Conservation (phyloP, 2,888 invertebrate genomes). For the Pseudococcus viburni region DNA sequence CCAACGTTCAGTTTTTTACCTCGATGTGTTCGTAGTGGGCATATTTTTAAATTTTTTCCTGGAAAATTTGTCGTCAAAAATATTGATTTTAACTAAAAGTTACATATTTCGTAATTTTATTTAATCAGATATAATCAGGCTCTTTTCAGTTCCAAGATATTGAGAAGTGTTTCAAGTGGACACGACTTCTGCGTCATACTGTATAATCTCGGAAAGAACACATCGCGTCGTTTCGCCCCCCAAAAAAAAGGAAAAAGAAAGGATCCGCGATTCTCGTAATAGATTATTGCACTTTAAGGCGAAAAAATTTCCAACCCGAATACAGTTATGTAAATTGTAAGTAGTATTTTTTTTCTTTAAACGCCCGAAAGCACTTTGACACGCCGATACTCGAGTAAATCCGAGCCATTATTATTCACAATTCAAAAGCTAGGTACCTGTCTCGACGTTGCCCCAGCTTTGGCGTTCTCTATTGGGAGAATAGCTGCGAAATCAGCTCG, state of each 20-base stretch:
- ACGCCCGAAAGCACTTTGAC: neutral
- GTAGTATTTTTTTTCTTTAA: neutral
- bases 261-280: neutral
- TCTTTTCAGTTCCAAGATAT: too few relatives aligned
- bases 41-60: too few relatives aligned
- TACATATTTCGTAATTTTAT: too few relatives aligned
- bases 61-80: too few relatives aligned
- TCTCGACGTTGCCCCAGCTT: neutral
- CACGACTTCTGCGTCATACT: too few relatives aligned
- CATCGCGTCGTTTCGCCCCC: neutral
- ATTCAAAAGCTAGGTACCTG: neutral
- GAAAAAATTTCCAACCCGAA: neutral
- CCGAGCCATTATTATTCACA: neutral
- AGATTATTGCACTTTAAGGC: neutral
- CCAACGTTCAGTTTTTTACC: too few relatives aligned
- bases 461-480: neutral
- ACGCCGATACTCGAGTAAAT: neutral
- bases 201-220: neutral
- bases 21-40: too few relatives aligned
- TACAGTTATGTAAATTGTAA: conserved; percentile 8
- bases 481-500: neutral
- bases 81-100: too few relatives aligned
- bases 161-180: too few relatives aligned
- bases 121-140: too few relatives aligned
- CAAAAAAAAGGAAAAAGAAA: neutral